Conservation (phyloP, 1,140 invertebrate genomes). For the Halictus rubicundus region DNA sequence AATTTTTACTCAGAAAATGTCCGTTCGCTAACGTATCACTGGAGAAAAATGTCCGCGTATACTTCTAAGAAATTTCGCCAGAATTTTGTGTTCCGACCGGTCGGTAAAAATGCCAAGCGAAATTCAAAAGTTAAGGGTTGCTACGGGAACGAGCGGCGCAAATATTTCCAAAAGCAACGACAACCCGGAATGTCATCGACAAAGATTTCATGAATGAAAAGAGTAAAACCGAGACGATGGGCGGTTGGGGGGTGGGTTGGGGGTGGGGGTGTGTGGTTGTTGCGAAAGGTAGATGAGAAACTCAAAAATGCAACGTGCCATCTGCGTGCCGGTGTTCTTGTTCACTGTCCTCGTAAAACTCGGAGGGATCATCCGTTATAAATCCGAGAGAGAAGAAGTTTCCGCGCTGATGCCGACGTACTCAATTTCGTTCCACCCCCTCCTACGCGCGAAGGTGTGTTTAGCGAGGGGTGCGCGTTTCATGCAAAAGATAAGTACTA, state of each 20-base stretch:
- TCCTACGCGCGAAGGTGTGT: constrained; percentile 24
- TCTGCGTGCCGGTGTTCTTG: constrained; percentile 23
- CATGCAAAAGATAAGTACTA: constrained; percentile 44
- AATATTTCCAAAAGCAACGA: too few relatives aligned
- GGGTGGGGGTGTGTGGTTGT: not conserved
- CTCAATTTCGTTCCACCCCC: constrained; percentile 53
- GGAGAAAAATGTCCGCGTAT: too few relatives aligned
- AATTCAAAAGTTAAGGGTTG: too few relatives aligned
- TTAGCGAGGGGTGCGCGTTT: constrained; percentile 20
- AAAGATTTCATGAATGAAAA: not conserved
- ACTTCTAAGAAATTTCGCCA: too few relatives aligned
- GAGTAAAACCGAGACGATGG: not conserved
- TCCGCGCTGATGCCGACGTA: constrained; percentile 38
- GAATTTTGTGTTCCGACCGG: too few relatives aligned
- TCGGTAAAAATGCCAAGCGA: too few relatives aligned
- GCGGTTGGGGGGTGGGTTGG: too few relatives aligned
- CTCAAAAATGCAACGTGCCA: constrained; percentile 56
- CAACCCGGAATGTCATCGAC: not conserved
- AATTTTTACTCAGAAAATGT: too few relatives aligned
- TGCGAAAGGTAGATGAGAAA: constrained; percentile 44
- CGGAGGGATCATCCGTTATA: constrained; percentile 45
- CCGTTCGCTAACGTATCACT: too few relatives aligned
- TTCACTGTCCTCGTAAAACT: constrained; percentile 52
- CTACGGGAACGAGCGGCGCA: too few relatives aligned
- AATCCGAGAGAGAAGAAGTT: constrained; percentile 45